Evolutionary conservation across 1,140 invertebrate genomes (phyloP), one percentile per base, ranked within the genome.

Genomic region (Harpegnathos saltator): DNA sequence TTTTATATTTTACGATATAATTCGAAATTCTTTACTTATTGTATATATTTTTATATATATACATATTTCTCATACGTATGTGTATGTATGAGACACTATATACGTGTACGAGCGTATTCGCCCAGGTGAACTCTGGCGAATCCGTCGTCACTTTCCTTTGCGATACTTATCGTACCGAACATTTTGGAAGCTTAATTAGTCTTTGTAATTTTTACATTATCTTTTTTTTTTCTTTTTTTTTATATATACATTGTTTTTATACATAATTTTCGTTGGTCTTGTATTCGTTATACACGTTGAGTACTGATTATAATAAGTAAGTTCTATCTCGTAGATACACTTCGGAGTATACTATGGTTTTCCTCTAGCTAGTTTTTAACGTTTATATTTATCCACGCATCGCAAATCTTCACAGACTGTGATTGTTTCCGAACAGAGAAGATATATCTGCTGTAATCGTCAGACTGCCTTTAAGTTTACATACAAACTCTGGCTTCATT

Each of bases 231-330:
- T n/a, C n/a, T n/a, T n/a, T n/a, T n/a, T n/a, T n/a, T n/a, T n/a
- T n/a, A n/a, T n/a, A n/a, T n/a, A n/a, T 90, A 89, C 86, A 88
- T 90, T 89, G 82, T 89, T 85, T 87, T 87, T 91, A 91, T 85
- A 82, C 61, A 81, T 87, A 74, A 89, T 91, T 90, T 91, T 90
- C 87, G 88, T 90, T 89, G 90, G 85, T 90, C 77, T 84, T 78
- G 91, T 80, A 80, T 80, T 80, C 75, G 75, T 80, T 80, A 92
- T 86, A 83, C 92, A 90, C 89, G 91, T 92, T 93, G 91, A 92
- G 82, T 85, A 92, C 83, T 91, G 88, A 90, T 84, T 89, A 86
- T 73, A 75, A 88, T 75, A n/a, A n/a, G 69, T 88, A 90, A 89
- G 85, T 58, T 89, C 90, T 69, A 83, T 62, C 68, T 72, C 59